Evolutionary conservation across 2,113 vertebrate genomes (phyloP).

Genomic region (Ameiurus melas): DNA sequence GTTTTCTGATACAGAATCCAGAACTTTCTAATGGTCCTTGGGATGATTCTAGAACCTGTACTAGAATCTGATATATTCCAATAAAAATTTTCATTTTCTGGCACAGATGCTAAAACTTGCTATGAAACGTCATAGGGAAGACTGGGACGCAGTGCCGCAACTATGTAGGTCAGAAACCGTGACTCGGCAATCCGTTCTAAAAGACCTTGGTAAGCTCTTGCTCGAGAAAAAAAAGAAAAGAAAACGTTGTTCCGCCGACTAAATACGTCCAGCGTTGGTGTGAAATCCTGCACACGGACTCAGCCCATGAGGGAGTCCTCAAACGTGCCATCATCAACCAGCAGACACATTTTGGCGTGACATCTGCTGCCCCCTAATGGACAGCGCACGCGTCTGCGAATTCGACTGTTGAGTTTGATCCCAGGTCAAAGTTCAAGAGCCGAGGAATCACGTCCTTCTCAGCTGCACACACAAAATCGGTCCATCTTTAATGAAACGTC

Average conservation of each 20-base stretch:
- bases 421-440: conserved; percentile 4
- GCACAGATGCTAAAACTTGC: neutral
- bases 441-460: neutral
- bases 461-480: conserved; percentile 1
- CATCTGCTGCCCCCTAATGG: conserved; percentile 8
- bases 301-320: neutral
- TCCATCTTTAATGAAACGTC: neutral
- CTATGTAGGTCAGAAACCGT: neutral
- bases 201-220: neutral
- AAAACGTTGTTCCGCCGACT: neutral
- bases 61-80: too few species aligned
- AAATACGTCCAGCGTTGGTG: neutral
- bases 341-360: neutral
- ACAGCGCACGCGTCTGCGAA: neutral
- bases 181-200: neutral
- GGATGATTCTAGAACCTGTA: neutral
- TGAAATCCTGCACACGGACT: neutral
- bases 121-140: neutral
- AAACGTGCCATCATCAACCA: neutral
- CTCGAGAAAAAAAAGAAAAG: neutral
- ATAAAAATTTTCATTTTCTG: neutral
- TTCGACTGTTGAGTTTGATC: conserved; percentile 18
- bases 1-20: conserved; percentile 8
- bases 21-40: neutral
- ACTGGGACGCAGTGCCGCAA: conserved; percentile 1